Base-by-base conservation (phyloP, 2,888 invertebrate genomes). In the Anthophora plumipes region DNA sequence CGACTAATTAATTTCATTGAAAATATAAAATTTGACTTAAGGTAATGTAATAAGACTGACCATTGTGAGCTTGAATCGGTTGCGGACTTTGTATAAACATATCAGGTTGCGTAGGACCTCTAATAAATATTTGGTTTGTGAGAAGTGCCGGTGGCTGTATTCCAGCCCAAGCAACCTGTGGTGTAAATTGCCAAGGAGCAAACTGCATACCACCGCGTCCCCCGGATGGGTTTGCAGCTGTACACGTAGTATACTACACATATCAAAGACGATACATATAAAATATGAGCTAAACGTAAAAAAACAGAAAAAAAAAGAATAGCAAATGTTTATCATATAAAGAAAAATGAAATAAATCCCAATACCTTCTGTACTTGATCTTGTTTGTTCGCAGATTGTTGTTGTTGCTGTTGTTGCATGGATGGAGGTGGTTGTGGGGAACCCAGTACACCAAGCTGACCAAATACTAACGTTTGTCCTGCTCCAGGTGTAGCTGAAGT, bases 11-110 rank as follows among this genome's bases (percentile, higher is more conserved):
- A 39, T 46, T 46, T 4, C 9, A 11, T 55, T 12, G 14, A 12
- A 25, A 61, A 22, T n/a, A n/a, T 17, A 37, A 46, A 37, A 9
- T 22, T 12, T 41, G 31, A 31, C 59, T 61, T 31, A 31, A 55
- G 1, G 37, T 48, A 25, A 1, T 43, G 39, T 46, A n/a, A 22
- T 14, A 12, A 41, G 60, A 94, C 95, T 94, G 93, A 96, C 96
- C 95, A 93, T 96, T 96, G 87, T 96, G 96, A 86, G 96, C 94
- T 90, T 96, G 96, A 73, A 96, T 94, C 0, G 95, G 94, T 82
- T 95, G 95, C 17, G 97, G 97, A 85, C 96, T 96, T 89, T 97
- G 97, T 88, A 98, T 97, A 91, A 97, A 98, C 97, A 98, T 97
- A 91, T 97, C 97, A 1, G 96, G 96, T 91, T 97, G 97, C 2